These are phyloP conservation scores for Sitta carolinensis DNA, from an alignment of 2,797 vertebrate species.

Conservation along the genomic window DNA sequence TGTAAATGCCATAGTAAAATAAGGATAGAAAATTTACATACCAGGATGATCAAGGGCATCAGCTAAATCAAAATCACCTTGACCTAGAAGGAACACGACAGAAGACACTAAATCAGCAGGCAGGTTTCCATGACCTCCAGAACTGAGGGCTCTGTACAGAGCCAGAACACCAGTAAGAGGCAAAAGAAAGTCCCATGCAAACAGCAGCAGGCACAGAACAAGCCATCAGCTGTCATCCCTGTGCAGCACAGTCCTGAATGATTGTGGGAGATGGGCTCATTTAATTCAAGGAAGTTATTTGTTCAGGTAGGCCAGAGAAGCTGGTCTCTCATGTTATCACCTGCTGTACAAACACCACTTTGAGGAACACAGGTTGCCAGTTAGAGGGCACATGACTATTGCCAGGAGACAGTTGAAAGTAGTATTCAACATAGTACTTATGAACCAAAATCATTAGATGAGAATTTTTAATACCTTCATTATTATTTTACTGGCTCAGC, in stretches of 20 bases:
- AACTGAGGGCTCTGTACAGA: not conserved
- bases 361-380: not conserved
- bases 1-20: not conserved
- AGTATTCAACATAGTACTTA: not conserved
- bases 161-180: not conserved
- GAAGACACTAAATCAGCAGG: not conserved
- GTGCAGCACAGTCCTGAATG: fast-evolving
- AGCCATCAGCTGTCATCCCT: not conserved
- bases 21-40: conserved; percentile 23
- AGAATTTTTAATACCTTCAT: not conserved
- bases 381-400: not conserved
- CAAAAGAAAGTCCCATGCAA: not conserved
- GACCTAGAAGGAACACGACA: conserved; percentile 48
- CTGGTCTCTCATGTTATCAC: not conserved
- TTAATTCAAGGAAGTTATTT: not conserved
- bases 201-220: not conserved
- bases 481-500: not conserved
- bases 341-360: not conserved
- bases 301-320: not conserved
- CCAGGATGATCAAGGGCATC: conserved; percentile 72
- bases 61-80: conserved; percentile 70
- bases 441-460: not conserved
- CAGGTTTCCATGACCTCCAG: not conserved
- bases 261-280: not conserved
- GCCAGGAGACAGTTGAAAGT: not conserved